Evolutionary conservation across 2,113 vertebrate species (phyloP).

Genomic region (Ammodytes dubius): DNA sequence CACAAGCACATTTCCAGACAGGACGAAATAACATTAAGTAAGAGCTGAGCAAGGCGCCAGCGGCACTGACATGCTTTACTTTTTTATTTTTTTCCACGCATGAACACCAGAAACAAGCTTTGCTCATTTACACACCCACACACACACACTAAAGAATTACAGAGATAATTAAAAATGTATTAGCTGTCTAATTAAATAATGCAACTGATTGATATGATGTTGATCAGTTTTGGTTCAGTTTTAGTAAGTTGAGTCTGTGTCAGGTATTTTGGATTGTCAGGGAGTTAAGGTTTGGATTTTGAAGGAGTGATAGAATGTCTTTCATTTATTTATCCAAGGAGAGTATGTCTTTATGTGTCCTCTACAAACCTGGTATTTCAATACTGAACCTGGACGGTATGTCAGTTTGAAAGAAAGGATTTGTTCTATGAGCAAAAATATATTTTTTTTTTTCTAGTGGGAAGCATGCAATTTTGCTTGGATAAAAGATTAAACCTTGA

Average conservation of each 20-base stretch:
- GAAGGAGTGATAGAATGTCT: not conserved
- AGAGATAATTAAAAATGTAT: not conserved
- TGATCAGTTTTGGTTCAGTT: not conserved
- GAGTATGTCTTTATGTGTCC: not conserved
- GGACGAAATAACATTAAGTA: slow-evolving; percentile 19
- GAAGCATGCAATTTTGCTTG: not conserved
- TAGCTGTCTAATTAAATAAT: not conserved
- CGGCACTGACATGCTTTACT: slow-evolving; percentile 38
- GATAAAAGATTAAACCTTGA: not conserved
- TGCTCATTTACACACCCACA: not conserved
- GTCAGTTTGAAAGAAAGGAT: not conserved
- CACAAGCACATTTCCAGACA: slow-evolving; percentile 3
- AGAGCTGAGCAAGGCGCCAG: not conserved
- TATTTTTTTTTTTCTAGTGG: not conserved
- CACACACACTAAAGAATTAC: not conserved
- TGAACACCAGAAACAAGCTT: not conserved
- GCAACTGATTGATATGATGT: not conserved
- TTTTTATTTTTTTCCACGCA: slow-evolving; percentile 26
- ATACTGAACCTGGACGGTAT: not conserved
- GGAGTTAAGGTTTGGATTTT: not conserved
- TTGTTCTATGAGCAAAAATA: not conserved
- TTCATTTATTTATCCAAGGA: not conserved
- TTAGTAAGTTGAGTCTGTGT: not conserved
- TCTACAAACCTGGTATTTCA: not conserved
- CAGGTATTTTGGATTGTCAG: not conserved